Evolutionary conservation across 2,888 invertebrate species (phyloP), one percentile per base, ranked within the genome.

Genomic region (Ommatoiulus sabulosus): DNA sequence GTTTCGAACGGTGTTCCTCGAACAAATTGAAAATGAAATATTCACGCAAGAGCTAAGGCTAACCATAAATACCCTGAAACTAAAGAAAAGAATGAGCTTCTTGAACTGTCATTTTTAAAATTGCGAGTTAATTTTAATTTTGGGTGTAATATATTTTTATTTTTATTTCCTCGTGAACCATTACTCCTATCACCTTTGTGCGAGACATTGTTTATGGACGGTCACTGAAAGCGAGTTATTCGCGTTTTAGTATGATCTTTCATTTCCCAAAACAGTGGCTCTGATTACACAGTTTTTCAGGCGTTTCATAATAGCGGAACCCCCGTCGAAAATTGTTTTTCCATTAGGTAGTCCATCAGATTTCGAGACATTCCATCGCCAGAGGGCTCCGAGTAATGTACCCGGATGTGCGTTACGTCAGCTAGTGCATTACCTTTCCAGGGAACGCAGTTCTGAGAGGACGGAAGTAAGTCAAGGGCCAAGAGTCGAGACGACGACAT

Each of bases 381-480:
- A 80, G 80, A 80, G 80, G 80, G 80, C 35, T 3, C 12, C 10
- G 24, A 24, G 80, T n/a, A n/a, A n/a, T n/a, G n/a, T 35, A 80
- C 35, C 80, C 80, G 80, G 80, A 80, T 80, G 10, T 20, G 7
- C 63, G 63, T 63, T 5, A 52, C 52, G 63, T 63, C n/a, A n/a
- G 15, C n/a, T 20, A 15, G 80, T 80, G 80, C 35, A 80, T 10
- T 80, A 80, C 80, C 80, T 80, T 72, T 72, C 7, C 80, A 12
- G 80, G 35, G 80, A 57, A n/a, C 17, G 57, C 17, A 5, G 57
- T 35, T 57, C 57, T 57, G 57, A n/a, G 57, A 57, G 80, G 24
- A 80, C 80, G 80, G 80, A 80, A 80, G 24, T 80, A 80, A 80
- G 80, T 80, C 80, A 80, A 80, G 80, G 80, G 80, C 80, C 80